Evolutionary conservation across 2,113 vertebrate species (phyloP).

Genomic region (Phoenicopterus ruber): DNA sequence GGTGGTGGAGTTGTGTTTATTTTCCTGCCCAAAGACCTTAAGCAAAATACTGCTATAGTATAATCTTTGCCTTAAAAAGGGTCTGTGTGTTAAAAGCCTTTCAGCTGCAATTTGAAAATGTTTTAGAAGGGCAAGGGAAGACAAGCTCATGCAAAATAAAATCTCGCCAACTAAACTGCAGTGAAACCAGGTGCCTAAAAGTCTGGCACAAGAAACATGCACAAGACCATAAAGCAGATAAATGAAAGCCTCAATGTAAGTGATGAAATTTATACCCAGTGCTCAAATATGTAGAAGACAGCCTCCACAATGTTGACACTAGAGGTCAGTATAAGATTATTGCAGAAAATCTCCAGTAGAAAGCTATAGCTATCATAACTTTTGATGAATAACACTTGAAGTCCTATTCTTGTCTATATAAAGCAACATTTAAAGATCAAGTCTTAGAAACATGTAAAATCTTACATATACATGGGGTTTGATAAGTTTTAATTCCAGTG

Average conservation of each 20-base stretch:
- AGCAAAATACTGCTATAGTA: background rate
- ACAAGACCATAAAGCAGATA: background rate
- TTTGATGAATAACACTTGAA: background rate
- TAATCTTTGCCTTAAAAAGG: background rate
- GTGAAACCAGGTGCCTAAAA: background rate
- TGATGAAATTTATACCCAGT: background rate
- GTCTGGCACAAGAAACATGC: background rate
- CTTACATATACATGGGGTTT: background rate
- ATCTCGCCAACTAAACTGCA: background rate
- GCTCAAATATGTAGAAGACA: background rate
- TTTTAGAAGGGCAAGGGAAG: background rate
- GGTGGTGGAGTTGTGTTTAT: background rate
- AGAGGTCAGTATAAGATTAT: background rate
- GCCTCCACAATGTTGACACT: background rate
- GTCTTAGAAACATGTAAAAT: background rate
- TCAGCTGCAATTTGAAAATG: background rate
- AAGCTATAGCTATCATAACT: background rate
- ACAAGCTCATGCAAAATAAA: background rate
- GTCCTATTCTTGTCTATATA: background rate
- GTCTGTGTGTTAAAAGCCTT: background rate
- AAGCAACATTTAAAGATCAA: background rate
- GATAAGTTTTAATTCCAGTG: background rate
- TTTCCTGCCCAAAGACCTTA: background rate
- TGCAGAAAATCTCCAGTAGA: background rate
- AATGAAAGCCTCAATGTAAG: background rate